These are phyloP conservation scores for Actinia tenebrosa DNA, from an alignment of 64 coral and sea anemone species.

Conservation along the genomic window DNA sequence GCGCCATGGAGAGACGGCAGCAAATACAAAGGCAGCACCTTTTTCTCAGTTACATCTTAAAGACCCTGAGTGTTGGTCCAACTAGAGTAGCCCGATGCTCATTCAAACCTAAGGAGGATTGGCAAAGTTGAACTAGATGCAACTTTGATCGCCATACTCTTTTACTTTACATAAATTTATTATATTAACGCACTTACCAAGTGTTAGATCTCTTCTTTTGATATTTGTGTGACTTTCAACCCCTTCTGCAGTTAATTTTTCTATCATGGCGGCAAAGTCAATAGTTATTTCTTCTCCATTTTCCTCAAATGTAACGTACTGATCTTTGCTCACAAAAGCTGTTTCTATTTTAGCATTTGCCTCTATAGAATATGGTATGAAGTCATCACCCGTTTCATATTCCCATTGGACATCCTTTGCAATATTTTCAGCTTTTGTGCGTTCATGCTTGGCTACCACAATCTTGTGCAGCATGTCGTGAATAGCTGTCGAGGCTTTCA, in stretches of 20 bases:
- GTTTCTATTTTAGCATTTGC: conserved; percentile 32
- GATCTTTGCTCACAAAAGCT: not conserved
- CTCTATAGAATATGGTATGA: not conserved
- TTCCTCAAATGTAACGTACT: not conserved
- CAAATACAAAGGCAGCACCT: no score
- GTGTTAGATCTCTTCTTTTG: not conserved
- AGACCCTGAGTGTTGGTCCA: no score
- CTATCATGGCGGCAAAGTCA: not conserved
- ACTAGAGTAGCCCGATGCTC: no score
- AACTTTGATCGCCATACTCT: no score
- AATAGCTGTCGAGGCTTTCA: not conserved
- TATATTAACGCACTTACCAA: not conserved
- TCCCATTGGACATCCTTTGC: conserved; percentile 32
- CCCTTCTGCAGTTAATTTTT: not conserved
- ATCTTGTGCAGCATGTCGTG: conserved; percentile 24
- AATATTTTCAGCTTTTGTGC: conserved; percentile 10
- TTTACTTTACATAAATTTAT: no score
- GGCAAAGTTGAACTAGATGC: no score
- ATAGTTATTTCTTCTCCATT: not conserved
- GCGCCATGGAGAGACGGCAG: no score
- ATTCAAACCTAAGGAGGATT: no score
- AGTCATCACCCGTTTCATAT: not conserved
- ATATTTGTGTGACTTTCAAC: not conserved
- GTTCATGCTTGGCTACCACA: conserved; percentile 16
- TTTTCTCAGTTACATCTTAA: no score